phyloP scores from a whole-genome alignment of 2,113 vertebrate genomes.

The Ciconia maguari region DNA sequence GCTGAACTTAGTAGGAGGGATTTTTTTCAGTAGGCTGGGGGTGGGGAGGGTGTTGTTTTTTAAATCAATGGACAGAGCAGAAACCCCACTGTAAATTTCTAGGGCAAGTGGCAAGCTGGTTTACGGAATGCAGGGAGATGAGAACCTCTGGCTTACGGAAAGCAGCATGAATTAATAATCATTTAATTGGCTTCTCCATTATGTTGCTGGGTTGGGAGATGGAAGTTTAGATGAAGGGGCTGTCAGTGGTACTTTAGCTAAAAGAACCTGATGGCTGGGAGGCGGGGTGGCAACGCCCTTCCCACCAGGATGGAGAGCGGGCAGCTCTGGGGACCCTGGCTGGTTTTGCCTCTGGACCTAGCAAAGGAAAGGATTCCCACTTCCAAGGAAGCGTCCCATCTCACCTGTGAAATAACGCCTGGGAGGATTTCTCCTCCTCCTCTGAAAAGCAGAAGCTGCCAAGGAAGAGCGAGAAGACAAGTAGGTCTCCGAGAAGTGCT shows the following conservation, averaged over 20 bases:
- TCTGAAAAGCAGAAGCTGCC: background rate
- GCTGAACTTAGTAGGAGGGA: background rate
- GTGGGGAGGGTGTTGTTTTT: background rate
- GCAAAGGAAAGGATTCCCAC: background rate
- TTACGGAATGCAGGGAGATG: constrained; percentile 90
- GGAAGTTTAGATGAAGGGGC: constrained; percentile 80
- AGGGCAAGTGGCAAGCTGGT: constrained; percentile 86
- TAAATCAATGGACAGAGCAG: constrained; percentile 55
- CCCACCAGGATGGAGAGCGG: background rate
- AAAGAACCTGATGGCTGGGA: constrained; percentile 61
- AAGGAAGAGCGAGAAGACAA: background rate
- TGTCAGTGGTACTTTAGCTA: constrained; percentile 79
- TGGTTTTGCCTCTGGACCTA: background rate
- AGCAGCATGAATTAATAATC: constrained; percentile 99
- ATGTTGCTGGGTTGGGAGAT: constrained; percentile 82
- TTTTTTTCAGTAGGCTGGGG: background rate
- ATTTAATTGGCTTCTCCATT: constrained; percentile 93
- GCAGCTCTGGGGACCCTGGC: background rate
- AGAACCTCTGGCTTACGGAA: constrained; percentile 95
- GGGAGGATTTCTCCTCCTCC: background rate
- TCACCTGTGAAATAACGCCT: background rate
- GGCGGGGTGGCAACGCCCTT: background rate
- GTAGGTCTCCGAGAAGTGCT: background rate
- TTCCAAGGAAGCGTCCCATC: background rate
- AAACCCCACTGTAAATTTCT: constrained; percentile 75